phyloP scores from a whole-genome alignment of 2,113 vertebrate species.

The Tympanuchus pallidicinctus region DNA sequence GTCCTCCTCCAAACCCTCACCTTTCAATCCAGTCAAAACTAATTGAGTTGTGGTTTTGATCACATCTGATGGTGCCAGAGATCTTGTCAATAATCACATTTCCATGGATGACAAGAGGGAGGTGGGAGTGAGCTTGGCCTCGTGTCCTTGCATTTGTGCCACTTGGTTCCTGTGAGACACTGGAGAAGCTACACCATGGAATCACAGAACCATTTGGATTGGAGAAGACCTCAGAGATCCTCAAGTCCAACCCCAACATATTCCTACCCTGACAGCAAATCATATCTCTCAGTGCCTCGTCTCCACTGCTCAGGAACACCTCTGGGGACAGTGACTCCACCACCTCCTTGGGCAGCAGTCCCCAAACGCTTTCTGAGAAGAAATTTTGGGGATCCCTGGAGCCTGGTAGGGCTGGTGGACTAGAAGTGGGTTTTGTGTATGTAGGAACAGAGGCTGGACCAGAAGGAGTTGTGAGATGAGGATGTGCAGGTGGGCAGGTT shows the following conservation, averaged over 20 bases:
- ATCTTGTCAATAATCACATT: conserved; percentile 26
- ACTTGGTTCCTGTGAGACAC: not conserved
- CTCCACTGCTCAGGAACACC: no score
- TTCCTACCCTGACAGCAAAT: no score
- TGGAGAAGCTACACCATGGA: not conserved
- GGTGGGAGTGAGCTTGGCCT: not conserved
- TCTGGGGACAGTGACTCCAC: no score
- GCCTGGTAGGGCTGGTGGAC: not conserved
- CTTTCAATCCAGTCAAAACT: not conserved
- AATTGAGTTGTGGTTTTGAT: conserved; percentile 47
- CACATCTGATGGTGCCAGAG: conserved; percentile 15
- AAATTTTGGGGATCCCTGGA: no score
- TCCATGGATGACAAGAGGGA: not conserved
- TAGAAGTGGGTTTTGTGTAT: not conserved
- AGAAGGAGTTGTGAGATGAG: not conserved
- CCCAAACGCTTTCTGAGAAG: no score
- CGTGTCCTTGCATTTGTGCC: not conserved
- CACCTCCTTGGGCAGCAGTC: no score
- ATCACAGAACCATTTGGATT: no score
- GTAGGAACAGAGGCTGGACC: not conserved
- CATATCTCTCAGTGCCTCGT: no score
- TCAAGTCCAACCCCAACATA: no score
- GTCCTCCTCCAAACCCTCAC: not conserved
- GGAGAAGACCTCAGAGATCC: no score
- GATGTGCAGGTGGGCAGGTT: not conserved